Evolutionary conservation across 2,888 invertebrate species (phyloP), one percentile per base, ranked within the genome.

Genomic region (Tribolium freemani): DNA sequence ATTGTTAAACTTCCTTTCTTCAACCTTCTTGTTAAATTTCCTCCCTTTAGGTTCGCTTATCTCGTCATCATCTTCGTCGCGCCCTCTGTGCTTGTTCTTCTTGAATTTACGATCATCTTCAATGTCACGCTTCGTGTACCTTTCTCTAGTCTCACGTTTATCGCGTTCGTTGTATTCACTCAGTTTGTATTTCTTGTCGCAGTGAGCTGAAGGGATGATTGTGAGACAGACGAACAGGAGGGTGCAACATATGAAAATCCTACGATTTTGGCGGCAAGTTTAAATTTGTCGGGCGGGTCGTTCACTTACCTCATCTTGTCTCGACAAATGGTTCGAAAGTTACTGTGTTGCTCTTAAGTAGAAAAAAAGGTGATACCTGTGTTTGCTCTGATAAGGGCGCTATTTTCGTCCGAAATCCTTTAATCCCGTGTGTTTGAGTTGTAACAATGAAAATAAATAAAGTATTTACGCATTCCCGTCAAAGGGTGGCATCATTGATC

Each of bases 241-340:
- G 5, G 56, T 30, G 2, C 16, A 11, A 48, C 45, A 73, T 8
- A 64, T 57, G 1, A 73, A n/a, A 1, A 73, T 13, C 45, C 73
- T 73, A 30, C 16, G 20, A 69, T 10, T 61, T 38, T 38, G 38
- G 38, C 38, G 38, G 38, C 8, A n/a, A 46, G 44, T 16, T 69
- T 63, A 54, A 46, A 54, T 38, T 26, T 21, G 11, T 20, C 11
- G 10, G 5, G 11, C 46, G 26, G 46, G 13, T 1, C 3, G 5
- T 38, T 11, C 3, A 71, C 71, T 71, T 58, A 71, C 71, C 71
- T 66, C 71, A 71, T 71, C 50, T 66, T 66, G 54, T 20, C 26
- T 8, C 46, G 5, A n/a, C 3, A 13, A 56, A 26, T 54, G 66
- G 45, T 11, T 57, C 9, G 13, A 21, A 5, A 3, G 21, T 5